Percentiles rank a stretch among this genome's conserved stretches.
Conservation (phyloP, 2,888 invertebrate species). For the Sipunculus nudus region DNA sequence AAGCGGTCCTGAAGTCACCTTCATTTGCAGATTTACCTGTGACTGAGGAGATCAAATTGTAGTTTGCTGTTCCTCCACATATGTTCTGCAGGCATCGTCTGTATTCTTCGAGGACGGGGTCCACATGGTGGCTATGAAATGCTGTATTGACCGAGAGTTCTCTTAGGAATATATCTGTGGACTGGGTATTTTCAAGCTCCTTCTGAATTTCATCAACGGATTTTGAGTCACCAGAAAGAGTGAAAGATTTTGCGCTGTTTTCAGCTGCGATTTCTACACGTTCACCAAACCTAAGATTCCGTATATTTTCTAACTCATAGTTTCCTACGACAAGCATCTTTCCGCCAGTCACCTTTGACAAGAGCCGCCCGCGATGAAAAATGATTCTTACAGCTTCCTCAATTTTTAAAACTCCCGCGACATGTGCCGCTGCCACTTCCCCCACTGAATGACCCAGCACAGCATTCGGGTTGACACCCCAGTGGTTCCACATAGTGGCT, state of each 20-base stretch:
- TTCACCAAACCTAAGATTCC: too few relatives aligned
- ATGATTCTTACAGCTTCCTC: slow-evolving; percentile 46
- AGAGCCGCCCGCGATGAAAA: slow-evolving; percentile 40
- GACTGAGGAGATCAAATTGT: slow-evolving; percentile 45
- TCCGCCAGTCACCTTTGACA: slow-evolving; percentile 40
- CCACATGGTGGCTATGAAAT: slow-evolving; percentile 47
- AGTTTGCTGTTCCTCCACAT: slow-evolving; percentile 13
- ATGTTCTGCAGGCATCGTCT: slow-evolving; percentile 31
- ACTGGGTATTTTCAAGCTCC: slow-evolving; percentile 13
- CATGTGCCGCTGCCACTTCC: slow-evolving; percentile 48
- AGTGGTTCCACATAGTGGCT: slow-evolving; percentile 32
- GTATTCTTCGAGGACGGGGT: slow-evolving; percentile 31
- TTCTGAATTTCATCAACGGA: slow-evolving; percentile 31
- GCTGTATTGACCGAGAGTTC: slow-evolving; percentile 46
- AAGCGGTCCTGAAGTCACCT: slow-evolving; percentile 28
- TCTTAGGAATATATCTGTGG: slow-evolving; percentile 17
- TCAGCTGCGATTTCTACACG: slow-evolving; percentile 37
- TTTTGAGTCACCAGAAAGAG: slow-evolving; percentile 41
- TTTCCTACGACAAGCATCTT: slow-evolving; percentile 45
- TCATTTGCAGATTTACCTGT: slow-evolving; percentile 31
- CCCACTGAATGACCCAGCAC: slow-evolving; percentile 48
- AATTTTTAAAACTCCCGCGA: slow-evolving; percentile 35
- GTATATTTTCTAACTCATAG: slow-evolving; percentile 21
- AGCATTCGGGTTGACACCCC: slow-evolving; percentile 36
- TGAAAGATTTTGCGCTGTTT: slow-evolving; percentile 37